Base-by-base conservation (phyloP, 2,797 vertebrate genomes). In the Xenentodon cancila region DNA sequence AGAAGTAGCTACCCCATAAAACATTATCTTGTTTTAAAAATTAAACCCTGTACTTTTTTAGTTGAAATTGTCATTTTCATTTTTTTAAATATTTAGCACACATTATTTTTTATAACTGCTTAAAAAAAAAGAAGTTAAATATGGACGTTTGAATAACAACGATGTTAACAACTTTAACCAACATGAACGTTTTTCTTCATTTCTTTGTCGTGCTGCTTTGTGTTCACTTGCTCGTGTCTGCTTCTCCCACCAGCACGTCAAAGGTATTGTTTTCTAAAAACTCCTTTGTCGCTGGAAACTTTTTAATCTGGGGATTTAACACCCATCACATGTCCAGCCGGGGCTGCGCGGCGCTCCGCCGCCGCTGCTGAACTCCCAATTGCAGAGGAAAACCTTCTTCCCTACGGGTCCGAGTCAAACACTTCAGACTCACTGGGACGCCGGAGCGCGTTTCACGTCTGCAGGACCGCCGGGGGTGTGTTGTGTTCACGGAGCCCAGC, bases 281-380 rank as follows among this genome's bases (percentile, higher is more conserved):
- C 68, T 83, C 85, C 84, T 85, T 91, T 93, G 90, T 93, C 90
- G 87, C 65, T 32, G 80, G 49, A 80, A 89, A 91, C 45, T 92
- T 89, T 88, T 81, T 90, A 93, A 93, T 92, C 90, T 87, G 87
- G 62, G 88, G 87, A 81, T 91, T 91, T 90, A 67, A 85, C 71
- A 70, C 64, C 71, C 87, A 89, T 93, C 93, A 94, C 93, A 91
- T 93, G 92, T 65, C 88, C 85, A 42, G 82, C 69, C 65, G 15
- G 73, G 75, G 71, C 56, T 69, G 66, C 68, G 45, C 62, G 75
- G 74, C 17, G 43, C 56, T 56, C 47, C 6, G 13, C 32, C 51
- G 58, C 75, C 55, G 21, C 63, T 32, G 63, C 71, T 71, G 59
- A 71, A 75, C 72, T 57, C 64, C 73, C 71, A 12, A 69, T 5